Conservation (phyloP, 2,888 invertebrate genomes). For the Eulithis testata region DNA sequence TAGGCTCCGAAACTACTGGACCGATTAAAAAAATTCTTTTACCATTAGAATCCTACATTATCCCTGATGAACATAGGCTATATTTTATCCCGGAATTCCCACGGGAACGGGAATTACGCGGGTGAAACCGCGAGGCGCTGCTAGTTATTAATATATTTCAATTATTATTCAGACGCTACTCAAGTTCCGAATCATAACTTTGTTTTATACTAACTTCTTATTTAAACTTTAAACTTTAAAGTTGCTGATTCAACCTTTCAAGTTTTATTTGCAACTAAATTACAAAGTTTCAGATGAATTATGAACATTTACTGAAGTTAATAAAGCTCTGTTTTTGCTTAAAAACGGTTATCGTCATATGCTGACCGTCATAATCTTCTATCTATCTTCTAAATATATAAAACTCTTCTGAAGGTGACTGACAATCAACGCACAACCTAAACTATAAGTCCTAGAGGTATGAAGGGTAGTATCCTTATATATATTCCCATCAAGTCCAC, state of each 20-base stretch:
- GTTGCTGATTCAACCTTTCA: slow-evolving; percentile 1
- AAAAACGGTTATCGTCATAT: background rate
- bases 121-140: no score
- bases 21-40: background rate
- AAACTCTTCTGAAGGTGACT: no score
- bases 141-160: background rate
- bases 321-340: background rate
- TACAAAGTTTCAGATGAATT: slow-evolving; percentile 8
- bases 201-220: slow-evolving; percentile 3
- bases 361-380: background rate
- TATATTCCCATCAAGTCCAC: no score
- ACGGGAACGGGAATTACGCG: no score
- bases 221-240: slow-evolving; percentile 11
- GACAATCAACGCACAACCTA: no score
- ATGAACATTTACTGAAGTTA: background rate
- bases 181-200: slow-evolving; percentile 8
- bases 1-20: no score
- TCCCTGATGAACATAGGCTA: no score
- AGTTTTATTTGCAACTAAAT: slow-evolving; percentile 11
- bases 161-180: background rate
- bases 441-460: no score
- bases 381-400: no score
- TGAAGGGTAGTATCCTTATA: no score
- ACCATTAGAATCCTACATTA: no score
- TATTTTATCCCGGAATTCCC: no score